Base-by-base conservation (phyloP, 1,140 invertebrate genomes). In the Aphis gossypii region DNA sequence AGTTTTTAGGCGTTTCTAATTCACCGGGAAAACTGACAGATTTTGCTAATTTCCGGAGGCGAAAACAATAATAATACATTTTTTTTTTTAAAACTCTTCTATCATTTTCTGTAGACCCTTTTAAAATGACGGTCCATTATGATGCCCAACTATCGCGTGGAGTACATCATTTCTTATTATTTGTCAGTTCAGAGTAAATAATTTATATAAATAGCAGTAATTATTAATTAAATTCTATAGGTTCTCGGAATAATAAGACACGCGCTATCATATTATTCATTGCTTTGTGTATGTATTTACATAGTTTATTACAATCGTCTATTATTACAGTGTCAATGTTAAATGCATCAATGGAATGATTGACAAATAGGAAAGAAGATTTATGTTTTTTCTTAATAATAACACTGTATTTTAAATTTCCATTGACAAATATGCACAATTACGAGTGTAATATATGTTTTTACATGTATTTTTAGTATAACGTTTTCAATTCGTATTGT, bases 51-150 rank as follows among this genome's bases (percentile, higher is more conserved):
- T 54, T 89, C 48, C 87, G 48, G 48, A 51, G 48, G 21, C 35
- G 87, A 89, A 89, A 56, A 89, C 48, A 30, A 89, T 30, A 56
- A 86, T n/a, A 86, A 86, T 46, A n/a, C 14, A n/a, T 76, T 51
- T 51, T 51, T 46, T 68, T 76, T 76, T 68, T 76, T n/a, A 1
- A 25, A 60, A 30, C 56, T 68, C 60, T 76, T n/a, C 60, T 76
- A n/a, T n/a, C 30, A 21, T 76, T 76, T 76, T 76, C n/a, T n/a
- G 60, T 14, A n/a, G 60, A 14, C n/a, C 30, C 60, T 60, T n/a
- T 18, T 76, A 4, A 76, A 76, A 76, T 76, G 30, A 21, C 30
- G 60, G 60, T n/a, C 60, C n/a, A 76, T n/a, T 76, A 76, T 76
- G 6, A n/a, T 76, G 14, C 5, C 60, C n/a, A 76, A 76, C n/a